Evolutionary conservation across 2,797 vertebrate genomes (phyloP), one percentile per base, ranked within the genome.

Genomic region (Sebastolobus alascanus): DNA sequence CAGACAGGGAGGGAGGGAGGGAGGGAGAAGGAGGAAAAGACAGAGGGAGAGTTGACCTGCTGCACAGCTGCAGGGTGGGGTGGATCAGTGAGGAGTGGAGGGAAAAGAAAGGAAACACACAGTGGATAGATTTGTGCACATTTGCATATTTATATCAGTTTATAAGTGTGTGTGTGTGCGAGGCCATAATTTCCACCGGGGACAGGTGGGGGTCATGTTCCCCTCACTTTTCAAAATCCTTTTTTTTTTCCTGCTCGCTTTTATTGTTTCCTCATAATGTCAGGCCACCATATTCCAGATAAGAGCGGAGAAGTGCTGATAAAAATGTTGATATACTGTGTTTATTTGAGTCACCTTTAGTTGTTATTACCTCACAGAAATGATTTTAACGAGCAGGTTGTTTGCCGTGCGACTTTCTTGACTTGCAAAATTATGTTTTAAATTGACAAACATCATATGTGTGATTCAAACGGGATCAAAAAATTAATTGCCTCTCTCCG

Each of bases 61-160:
- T 83, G 69, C 86, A 90, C 94, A 95, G 91, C 92, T 94, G 92
- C 88, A 87, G 92, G 91, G 89, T 87, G 92, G 82, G 81, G 90
- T 75, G 27, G 56, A 75, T 79, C 64, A 80, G 65, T 68, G 74
- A 54, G 31, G 67, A 88, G 72, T 64, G 61, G 74, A 82, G 74
- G 80, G 78, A 68, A 61, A 43, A 69, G 67, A 90, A 76, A 74
- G 66, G 33, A 81, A 82, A 84, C 61, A 72, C 67, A 80, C 46
- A 68, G 1, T 18, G 43, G 79, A 69, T 56, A 68, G 52, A 72
- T 82, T 64, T 76, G 40, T 67, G 7, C 7, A 68, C 35, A 79
- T 83, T 89, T 83, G 25, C 70, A 84, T 90, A 66, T 88, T 60
- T 40, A 46, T 69, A 60, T 77, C 12, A 29, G 20, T 43, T 70